Evolutionary conservation across 2,113 vertebrate species (phyloP).

Genomic region (Chunga burmeisteri): DNA sequence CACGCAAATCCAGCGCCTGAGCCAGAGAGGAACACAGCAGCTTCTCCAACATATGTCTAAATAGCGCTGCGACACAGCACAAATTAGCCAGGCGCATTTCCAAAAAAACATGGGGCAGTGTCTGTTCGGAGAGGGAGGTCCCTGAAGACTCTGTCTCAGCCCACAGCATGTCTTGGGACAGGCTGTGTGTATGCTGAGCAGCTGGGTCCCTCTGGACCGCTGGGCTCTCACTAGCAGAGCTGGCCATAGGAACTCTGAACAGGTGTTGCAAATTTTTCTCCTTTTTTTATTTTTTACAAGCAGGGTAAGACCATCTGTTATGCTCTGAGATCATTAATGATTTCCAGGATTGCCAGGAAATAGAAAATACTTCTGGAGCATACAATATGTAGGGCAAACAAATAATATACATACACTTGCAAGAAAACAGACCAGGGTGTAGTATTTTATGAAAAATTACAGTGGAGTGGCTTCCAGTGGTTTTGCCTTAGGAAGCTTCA

Average conservation of each 20-base stretch:
- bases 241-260: neutral
- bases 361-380: neutral
- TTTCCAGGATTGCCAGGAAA: slow-evolving; percentile 55
- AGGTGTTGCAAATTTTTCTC: neutral
- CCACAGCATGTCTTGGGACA: neutral
- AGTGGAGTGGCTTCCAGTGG: neutral
- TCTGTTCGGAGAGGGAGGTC: neutral
- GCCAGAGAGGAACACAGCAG: neutral
- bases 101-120: neutral
- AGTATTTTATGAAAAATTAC: neutral
- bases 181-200: neutral
- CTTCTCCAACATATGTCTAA: too few species aligned
- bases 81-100: neutral
- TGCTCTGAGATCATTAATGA: slow-evolving; percentile 49
- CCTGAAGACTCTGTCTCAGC: neutral
- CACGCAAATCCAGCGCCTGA: neutral
- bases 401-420: neutral
- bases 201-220: slow-evolving; percentile 9
- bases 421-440: neutral
- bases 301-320: slow-evolving; percentile 26
- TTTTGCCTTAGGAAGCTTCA: slow-evolving; percentile 23
- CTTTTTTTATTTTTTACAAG: neutral
- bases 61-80: neutral
- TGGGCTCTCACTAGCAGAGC: neutral
- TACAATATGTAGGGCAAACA: neutral